Base-by-base conservation (phyloP, 92 coral and sea anemone species). In the Porites evermanni region DNA sequence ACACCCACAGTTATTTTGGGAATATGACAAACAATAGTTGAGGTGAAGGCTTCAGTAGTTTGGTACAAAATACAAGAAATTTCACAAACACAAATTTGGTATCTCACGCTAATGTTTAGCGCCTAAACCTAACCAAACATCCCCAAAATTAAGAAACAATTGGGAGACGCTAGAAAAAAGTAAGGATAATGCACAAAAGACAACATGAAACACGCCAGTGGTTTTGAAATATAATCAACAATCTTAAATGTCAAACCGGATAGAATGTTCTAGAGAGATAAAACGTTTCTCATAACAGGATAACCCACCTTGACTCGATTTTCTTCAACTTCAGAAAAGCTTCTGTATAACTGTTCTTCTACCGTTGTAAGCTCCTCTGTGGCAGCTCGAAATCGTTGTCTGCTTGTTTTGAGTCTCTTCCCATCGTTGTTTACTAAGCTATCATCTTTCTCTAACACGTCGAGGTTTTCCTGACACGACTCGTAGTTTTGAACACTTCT, bases 241-340 rank as follows among this genome's bases (percentile, higher is more conserved):
- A 58, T 67, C 21, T 73, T 71, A 74, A 12, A 74, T 74, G 80
- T 74, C 79, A 72, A 53, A 10, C 53, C 53, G 66, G 53, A 69
- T 12, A 79, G 74, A 68, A 61, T 53, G 64, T 44, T 72, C 75
- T 64, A 79, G 75, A 72, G 12, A 9, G 68, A 79, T 63, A 4
- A 51, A 60, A 89, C 29, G n/a, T 23, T 79, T 17, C 50, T 70
- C 23, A n/a, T 44, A 18, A 74, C 18, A 53, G 21, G 56, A 32
- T 51, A 54, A 13, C 80, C 56, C 90, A 97, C 99, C 97, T 97
- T 97, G 1, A 95, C 94, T 77, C 98, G 89, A 86, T 97, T 97
- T 85, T 91, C 99, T 85, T 97, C 99, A 4, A 95, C 92, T 78
- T 94, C 96, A 19, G 94, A 91, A 72, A 97, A 95, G 70, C 99